Base-by-base conservation (phyloP, 1,140 invertebrate genomes). In the Helicoverpa armigera region DNA sequence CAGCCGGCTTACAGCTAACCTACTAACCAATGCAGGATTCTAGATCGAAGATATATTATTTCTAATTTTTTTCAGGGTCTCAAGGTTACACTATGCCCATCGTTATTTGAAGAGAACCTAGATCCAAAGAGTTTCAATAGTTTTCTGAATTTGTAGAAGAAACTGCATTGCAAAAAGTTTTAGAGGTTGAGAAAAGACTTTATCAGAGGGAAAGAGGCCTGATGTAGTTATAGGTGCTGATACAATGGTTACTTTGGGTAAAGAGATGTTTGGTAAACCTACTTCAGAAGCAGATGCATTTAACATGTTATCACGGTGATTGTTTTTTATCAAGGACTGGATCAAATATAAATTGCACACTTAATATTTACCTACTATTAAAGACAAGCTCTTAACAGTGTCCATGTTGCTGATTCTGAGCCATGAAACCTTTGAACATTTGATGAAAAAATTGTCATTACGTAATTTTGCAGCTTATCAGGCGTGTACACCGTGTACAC, bases 231-330 rank as follows among this genome's bases (percentile, higher is more conserved):
- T 99, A 88, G 98, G 98, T 35, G 98, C 98, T 50, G 99, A 99
- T 90, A 99, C 99, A 9, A 96, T 99, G 95, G 98, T 99, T 0
- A 96, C 97, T 2, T 90, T 98, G 75, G 97, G 97, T 81, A 96
- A 96, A 43, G 95, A 96, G 83, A 97, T 99, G 87, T 98, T 97
- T 95, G 99, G 98, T 14, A 99, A 99, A 95, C 99, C 99, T n/a
- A 96, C 95, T 81, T 96, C 97, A 88, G 91, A 96, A 78, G 86
- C 96, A 16, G 96, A 98, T 92, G 99, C 99, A 0, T 96, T 97
- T 83, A 91, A 96, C 87, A 98, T 98, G 93, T 93, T 99, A 50
- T 96, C 96, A 81, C 96, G 96, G 98, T 98, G 95, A 94, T 88
- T 87, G 72, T 54, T 83, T 16, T 53, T 73, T 14, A 50, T 51